phyloP scores from a whole-genome alignment of 1,140 invertebrate species.

The Caerostris darwini region DNA sequence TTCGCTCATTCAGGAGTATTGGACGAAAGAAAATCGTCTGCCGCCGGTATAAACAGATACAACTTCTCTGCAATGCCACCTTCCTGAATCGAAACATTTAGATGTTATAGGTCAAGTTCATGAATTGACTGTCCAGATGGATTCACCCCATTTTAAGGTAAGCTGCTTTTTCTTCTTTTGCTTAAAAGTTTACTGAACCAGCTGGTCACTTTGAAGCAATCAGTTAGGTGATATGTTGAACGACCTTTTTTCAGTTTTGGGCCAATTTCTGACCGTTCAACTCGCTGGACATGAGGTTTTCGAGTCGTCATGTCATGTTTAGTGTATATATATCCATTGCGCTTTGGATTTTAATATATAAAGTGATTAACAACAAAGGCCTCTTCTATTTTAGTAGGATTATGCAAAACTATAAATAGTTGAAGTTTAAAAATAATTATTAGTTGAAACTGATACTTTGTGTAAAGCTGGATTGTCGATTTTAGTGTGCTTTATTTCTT shows the following conservation, averaged over 20 bases:
- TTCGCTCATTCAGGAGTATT: constrained; percentile 21
- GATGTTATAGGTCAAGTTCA: constrained; percentile 14
- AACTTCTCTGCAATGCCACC: constrained; percentile 12
- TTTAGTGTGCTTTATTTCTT: background rate
- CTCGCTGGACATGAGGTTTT: background rate
- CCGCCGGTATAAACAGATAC: background rate
- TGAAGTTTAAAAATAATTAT: background rate
- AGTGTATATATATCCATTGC: background rate
- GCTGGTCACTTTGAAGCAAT: background rate
- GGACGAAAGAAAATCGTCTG: constrained; percentile 22
- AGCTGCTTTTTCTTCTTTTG: background rate
- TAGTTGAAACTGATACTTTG: background rate
- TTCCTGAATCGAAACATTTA: background rate
- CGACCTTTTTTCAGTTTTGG: background rate
- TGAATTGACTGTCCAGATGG: constrained; percentile 1
- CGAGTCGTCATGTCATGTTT: background rate
- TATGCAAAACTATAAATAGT: background rate
- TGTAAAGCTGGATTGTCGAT: background rate
- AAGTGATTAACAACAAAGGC: background rate
- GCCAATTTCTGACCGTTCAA: constrained; percentile 24
- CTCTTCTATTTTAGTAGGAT: background rate
- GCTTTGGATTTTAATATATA: background rate
- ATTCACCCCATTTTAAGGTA: constrained; percentile 39
- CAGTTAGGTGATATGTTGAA: background rate
- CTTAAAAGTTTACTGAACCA: background rate